phyloP scores from a whole-genome alignment of 2,888 invertebrate genomes.

The Lottia gigantea region DNA sequence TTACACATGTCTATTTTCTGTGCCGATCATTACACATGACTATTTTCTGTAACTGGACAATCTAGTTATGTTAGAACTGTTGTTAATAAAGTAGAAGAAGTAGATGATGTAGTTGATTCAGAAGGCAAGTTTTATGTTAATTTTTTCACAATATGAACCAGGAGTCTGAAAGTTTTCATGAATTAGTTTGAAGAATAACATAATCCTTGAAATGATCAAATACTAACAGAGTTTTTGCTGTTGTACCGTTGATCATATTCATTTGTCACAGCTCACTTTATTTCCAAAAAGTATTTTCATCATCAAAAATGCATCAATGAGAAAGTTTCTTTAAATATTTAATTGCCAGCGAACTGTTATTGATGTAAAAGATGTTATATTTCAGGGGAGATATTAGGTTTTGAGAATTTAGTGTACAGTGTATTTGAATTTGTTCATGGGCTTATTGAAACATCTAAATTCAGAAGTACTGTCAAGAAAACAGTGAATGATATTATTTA shows the following conservation, averaged over 20 bases:
- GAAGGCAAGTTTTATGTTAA: constrained; percentile 70
- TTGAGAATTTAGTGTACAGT: constrained; percentile 76
- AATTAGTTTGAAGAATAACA: too few relatives aligned
- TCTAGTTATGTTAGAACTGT: constrained; percentile 74
- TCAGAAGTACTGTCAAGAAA: constrained; percentile 73
- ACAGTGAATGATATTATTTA: constrained; percentile 76
- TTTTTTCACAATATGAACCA: background rate
- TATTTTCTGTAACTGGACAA: background rate
- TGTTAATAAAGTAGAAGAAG: constrained; percentile 74
- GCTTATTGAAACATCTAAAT: constrained; percentile 73
- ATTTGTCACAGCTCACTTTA: background rate
- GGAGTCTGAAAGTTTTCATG: too few relatives aligned
- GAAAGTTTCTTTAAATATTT: too few relatives aligned
- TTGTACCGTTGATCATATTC: background rate
- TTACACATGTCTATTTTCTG: too few relatives aligned
- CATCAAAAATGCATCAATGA: too few relatives aligned
- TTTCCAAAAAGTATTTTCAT: too few relatives aligned
- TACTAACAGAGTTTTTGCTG: too few relatives aligned
- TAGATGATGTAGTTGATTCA: constrained; percentile 74
- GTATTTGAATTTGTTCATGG: constrained; percentile 78
- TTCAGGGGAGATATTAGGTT: constrained; percentile 75
- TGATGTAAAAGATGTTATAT: constrained; percentile 13
- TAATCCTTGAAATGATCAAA: too few relatives aligned
- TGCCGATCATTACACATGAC: too few relatives aligned
- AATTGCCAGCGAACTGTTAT: too few relatives aligned